Conservation (phyloP, 2,888 invertebrate genomes). For the Selenia dentaria region DNA sequence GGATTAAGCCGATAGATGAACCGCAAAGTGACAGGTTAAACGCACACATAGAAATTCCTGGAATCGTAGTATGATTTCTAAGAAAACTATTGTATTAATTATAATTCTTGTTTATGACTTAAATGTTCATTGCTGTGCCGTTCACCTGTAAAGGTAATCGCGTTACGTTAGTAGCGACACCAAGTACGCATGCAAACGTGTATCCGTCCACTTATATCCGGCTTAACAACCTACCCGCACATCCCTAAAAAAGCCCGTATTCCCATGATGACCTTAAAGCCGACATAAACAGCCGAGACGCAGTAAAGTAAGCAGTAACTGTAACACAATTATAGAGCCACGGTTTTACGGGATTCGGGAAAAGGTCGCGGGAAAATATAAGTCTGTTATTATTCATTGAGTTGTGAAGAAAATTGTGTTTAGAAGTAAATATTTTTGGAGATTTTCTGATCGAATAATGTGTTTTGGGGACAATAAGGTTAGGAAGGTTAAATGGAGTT, state of each 20-base stretch:
- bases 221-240: neutral
- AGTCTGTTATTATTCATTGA: slow-evolving; percentile 11
- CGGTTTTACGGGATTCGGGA: slow-evolving; percentile 16
- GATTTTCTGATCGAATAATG: neutral
- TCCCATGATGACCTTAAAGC: slow-evolving; percentile 23
- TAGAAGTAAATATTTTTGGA: neutral
- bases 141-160: no score
- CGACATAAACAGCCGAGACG: slow-evolving; percentile 21
- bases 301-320: slow-evolving; percentile 28
- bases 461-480: neutral
- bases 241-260: slow-evolving; percentile 7
- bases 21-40: no score
- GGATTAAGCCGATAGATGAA: no score
- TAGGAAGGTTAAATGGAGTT: no score
- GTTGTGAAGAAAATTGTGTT: slow-evolving; percentile 3
- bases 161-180: no score
- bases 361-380: slow-evolving; percentile 13
- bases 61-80: no score
- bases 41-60: no score
- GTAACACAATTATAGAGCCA: slow-evolving; percentile 30
- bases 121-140: no score
- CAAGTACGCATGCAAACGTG: no score
- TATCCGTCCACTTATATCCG: neutral
- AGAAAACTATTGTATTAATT: no score
- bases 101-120: no score